Base-by-base conservation (phyloP, 2,113 vertebrate species). In the Myodes glareolus region DNA sequence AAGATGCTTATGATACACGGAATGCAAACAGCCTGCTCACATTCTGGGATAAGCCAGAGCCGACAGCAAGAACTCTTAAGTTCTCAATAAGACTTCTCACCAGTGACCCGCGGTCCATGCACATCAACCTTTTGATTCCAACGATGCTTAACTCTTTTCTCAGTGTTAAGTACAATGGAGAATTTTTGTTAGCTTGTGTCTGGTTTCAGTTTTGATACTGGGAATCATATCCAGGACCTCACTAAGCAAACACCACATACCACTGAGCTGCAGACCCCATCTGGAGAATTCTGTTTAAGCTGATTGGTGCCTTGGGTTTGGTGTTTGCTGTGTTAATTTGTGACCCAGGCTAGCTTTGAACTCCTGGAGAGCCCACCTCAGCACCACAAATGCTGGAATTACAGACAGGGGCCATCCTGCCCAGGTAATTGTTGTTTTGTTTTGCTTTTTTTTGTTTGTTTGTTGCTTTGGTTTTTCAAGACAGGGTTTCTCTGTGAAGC, bases 211-310 rank as follows among this genome's bases (percentile, higher is more conserved):
- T 68, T 91, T 68, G 76, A 6, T 80, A 23, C 76, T 67, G 58
- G 36, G 63, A 25, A 29, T 21, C 16, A n/a, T 39, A 68, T 36
- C 9, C 39, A 90, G 55, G 39, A 10, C 36, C 14, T 65, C 58
- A 77, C 21, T 55, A 39, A 91, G 36, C 25, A 21, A 33, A n/a
- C 36, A 27, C 7, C 17, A 8, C 52, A 55, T 52, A 55, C 42
- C 45, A 52, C 33, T 21, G 63, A 68, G 45, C 5, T 58, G 47
- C 27, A 90, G 47, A 16, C 27, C 10, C 27, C 31, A 23, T 29
- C 5, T 58, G 21, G 23, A 96, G 78, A 95, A 94, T 90, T 23
- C 0, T 73, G 72, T 96, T 98, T 97, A 95, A 72, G 90, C 90
- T 88, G 39, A 39, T 80, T 96, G 75, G 72, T 58, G 36, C 42